Evolutionary conservation across 2,113 vertebrate genomes (phyloP).

Genomic region (Recurvirostra avosetta): DNA sequence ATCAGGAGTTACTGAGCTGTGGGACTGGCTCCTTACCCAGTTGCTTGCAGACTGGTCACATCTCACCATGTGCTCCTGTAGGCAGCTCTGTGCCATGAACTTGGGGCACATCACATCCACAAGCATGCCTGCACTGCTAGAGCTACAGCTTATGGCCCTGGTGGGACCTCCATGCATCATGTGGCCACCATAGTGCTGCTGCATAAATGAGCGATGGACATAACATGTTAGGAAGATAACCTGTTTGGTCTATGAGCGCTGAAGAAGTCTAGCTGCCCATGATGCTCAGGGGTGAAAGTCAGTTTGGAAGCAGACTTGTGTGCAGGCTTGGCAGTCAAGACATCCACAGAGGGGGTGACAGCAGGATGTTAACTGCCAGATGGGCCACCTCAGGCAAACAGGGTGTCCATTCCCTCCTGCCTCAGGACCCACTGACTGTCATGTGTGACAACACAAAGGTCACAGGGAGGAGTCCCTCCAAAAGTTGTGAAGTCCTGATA

Average conservation of each 20-base stretch:
- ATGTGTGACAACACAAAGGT: not conserved
- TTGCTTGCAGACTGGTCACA: not conserved
- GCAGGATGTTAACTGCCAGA: not conserved
- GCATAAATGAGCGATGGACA: rapidly evolving
- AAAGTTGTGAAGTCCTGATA: not conserved
- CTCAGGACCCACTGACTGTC: not conserved
- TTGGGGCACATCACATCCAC: not conserved
- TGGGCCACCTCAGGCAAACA: not conserved
- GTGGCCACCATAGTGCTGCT: not conserved
- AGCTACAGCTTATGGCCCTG: not conserved
- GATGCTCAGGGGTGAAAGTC: not conserved
- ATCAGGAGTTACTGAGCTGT: not conserved
- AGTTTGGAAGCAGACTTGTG: not conserved
- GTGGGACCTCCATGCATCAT: not conserved
- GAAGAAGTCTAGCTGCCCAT: not conserved
- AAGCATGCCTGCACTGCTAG: rapidly evolving
- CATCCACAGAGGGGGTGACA: not conserved
- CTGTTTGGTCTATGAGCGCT: not conserved
- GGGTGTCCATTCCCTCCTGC: not conserved
- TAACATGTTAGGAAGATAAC: not conserved
- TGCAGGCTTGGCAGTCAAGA: not conserved
- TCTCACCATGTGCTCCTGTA: not conserved
- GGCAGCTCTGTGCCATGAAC: not conserved
- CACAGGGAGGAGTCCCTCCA: not conserved
- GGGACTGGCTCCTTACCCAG: not conserved